Evolutionary conservation across 2,113 vertebrate genomes (phyloP).

Genomic region (Lota lota): DNA sequence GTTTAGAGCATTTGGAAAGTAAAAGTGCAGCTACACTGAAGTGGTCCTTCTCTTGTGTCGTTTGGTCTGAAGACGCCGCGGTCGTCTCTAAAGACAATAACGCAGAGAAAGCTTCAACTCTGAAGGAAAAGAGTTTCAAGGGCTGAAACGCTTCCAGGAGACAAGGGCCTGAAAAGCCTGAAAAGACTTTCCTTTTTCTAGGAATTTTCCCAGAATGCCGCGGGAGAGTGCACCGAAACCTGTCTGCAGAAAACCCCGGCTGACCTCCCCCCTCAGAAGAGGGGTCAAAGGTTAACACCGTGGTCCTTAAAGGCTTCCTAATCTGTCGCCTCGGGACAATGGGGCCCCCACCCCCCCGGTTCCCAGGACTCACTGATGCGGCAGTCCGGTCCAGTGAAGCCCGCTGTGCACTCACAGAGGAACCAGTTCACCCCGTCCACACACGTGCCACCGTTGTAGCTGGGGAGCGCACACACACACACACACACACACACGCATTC

Average conservation of each 20-base stretch:
- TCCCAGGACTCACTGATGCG: constrained; percentile 89
- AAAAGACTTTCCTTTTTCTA: constrained; percentile 21
- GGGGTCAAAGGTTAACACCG: constrained; percentile 41
- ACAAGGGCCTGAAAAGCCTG: neutral
- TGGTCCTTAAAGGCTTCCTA: constrained; percentile 51
- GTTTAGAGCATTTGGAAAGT: too few species aligned
- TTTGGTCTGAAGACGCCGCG: neutral
- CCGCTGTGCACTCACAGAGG: constrained; percentile 88
- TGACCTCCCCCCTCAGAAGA: constrained; percentile 41
- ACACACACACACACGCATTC: too few species aligned
- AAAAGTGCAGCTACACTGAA: too few species aligned
- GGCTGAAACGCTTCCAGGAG: neutral
- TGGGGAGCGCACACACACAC: constrained; percentile 51
- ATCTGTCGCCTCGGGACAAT: constrained; percentile 41
- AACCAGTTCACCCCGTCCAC: constrained; percentile 96
- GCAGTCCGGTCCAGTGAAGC: constrained; percentile 94
- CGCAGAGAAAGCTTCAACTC: neutral
- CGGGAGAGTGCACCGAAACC: constrained; percentile 44
- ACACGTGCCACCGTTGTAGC: constrained; percentile 92
- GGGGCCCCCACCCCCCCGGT: constrained; percentile 25
- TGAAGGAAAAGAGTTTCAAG: neutral
- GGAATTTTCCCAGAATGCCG: constrained; percentile 38
- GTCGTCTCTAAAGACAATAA: neutral
- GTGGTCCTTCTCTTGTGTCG: too few species aligned
- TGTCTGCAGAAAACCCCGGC: constrained; percentile 31